Conservation (phyloP, 1,140 invertebrate species). For the Caenorhabditis tropicalis region DNA sequence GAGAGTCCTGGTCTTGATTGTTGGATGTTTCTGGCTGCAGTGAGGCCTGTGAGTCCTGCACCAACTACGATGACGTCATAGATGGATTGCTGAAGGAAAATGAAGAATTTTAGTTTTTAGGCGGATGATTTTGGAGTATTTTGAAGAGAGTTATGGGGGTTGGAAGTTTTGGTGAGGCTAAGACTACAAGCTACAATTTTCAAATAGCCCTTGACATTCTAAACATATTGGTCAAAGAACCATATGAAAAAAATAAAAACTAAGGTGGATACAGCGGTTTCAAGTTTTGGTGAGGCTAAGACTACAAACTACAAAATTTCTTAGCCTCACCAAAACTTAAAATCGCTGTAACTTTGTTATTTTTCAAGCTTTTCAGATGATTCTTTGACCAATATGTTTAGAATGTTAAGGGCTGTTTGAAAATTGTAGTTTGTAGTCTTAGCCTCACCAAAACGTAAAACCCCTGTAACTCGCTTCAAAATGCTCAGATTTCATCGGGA, state of each 20-base stretch:
- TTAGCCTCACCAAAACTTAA: neutral
- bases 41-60: constrained; percentile 51
- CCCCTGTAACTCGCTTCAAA: too few species aligned
- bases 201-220: neutral
- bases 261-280: neutral
- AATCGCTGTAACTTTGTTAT: neutral
- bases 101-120: neutral
- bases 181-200: constrained; percentile 9
- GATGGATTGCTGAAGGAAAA: neutral
- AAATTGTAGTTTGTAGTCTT: neutral
- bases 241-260: too few species aligned
- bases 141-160: neutral
- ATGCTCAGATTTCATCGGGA: too few species aligned
- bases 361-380: neutral
- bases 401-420: neutral
- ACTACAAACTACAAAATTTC: neutral
- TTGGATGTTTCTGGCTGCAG: constrained; percentile 38
- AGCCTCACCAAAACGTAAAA: neutral
- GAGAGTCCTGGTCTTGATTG: constrained; percentile 20
- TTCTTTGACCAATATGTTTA: too few species aligned
- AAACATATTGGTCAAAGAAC: neutral
- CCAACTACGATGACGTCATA: constrained; percentile 54
- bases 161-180: neutral
- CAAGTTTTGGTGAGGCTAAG: neutral
- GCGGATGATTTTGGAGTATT: neutral